Conservation (phyloP, 2,797 vertebrate species). For the Aldrovandia affinis region DNA sequence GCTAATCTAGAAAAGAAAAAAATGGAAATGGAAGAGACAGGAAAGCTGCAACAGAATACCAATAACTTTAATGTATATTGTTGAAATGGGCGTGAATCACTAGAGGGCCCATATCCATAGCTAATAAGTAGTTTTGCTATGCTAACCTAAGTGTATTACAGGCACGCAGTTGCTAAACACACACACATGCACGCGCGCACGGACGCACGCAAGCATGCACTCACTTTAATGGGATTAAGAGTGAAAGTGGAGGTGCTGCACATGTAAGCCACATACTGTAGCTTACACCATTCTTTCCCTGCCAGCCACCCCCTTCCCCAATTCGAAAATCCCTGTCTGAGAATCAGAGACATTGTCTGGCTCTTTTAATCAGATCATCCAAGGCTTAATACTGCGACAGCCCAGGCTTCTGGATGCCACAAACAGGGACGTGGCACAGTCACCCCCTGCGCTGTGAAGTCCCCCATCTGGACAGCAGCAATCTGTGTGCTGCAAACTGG, state of each 20-base stretch:
- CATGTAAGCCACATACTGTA: neutral
- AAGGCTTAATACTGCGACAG: constrained; percentile 2
- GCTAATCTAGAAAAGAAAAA: neutral
- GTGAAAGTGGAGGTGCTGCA: neutral
- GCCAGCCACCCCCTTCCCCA: neutral
- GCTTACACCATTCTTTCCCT: neutral
- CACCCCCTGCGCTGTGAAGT: neutral
- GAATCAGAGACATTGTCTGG: constrained; percentile 19
- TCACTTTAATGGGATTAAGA: neutral
- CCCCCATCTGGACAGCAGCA: neutral
- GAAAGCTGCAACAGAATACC: neutral
- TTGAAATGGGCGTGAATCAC: neutral
- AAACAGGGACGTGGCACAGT: neutral
- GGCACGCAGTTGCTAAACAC: no score
- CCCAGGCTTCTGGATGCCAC: constrained; percentile 5
- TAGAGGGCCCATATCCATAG: neutral
- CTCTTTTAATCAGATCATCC: constrained; percentile 5
- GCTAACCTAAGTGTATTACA: neutral
- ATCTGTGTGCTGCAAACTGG: neutral
- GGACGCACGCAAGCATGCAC: no score
- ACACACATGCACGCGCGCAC: no score
- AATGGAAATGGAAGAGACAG: neutral
- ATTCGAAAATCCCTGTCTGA: constrained; percentile 20
- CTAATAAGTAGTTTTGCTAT: neutral
- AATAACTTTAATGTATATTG: neutral